A percentile compares a stretch with the other conserved stretches of the same genome.
Evolutionary conservation across 2,888 invertebrate species (phyloP).

Genomic region (Galerucella pusilla): DNA sequence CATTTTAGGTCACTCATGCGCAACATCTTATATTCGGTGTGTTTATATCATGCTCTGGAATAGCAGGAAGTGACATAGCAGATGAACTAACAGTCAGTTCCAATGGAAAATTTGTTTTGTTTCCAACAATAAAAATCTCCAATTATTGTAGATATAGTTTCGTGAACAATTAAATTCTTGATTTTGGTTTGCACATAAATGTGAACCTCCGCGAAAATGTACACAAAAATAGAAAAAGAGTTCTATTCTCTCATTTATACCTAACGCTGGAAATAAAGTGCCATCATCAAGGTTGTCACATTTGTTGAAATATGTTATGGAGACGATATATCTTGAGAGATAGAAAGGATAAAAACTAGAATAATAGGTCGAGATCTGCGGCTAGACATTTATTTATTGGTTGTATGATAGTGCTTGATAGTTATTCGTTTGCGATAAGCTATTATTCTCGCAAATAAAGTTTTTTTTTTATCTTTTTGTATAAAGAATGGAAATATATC

Average conservation of each 20-base stretch:
- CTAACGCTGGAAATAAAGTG: conserved; percentile 32
- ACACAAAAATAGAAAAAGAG: not conserved
- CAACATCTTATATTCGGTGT: no score
- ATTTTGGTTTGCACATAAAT: not conserved
- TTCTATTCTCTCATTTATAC: conserved; percentile 24
- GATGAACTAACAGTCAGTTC: no score
- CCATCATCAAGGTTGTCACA: conserved; percentile 35
- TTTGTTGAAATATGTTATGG: conserved; percentile 37
- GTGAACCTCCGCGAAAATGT: not conserved
- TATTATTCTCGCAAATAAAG: conserved; percentile 32
- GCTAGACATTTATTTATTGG: conserved; percentile 32
- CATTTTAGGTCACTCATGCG: no score
- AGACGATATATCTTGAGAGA: conserved; percentile 31
- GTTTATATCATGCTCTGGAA: no score
- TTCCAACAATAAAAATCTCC: no score
- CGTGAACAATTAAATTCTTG: not conserved
- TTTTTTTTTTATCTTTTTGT: conserved; percentile 17
- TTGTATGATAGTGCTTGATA: conserved; percentile 35
- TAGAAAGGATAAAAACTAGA: conserved; percentile 34
- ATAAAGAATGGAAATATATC: conserved; percentile 15
- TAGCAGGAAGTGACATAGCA: no score
- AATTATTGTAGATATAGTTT: no score
- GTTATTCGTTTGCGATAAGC: conserved; percentile 36
- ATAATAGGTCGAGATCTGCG: conserved; percentile 35
- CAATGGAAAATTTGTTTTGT: no score